Percentiles rank a stretch among this genome's conserved stretches.
Evolutionary conservation across 1,140 invertebrate species (phyloP).

Genomic region (Arctopsyche grandis): DNA sequence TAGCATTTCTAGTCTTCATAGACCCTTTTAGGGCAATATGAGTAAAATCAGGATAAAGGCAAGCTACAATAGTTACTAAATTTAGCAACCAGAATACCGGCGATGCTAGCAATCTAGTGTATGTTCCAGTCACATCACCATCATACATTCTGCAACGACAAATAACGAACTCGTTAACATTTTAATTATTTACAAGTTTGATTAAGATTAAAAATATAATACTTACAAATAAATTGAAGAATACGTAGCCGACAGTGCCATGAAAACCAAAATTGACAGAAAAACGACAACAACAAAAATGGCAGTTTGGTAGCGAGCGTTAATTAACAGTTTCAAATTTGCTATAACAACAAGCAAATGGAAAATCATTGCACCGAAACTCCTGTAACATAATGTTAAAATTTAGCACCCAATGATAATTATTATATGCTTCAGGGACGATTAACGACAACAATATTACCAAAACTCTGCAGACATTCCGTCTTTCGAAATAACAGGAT

Average conservation of each 20-base stretch:
- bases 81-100: conserved; percentile 72
- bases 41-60: not conserved
- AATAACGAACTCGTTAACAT: not conserved
- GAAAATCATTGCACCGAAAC: conserved; percentile 66
- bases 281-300: conserved; percentile 69
- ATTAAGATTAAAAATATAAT: conserved; percentile 36
- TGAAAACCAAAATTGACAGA: conserved; percentile 70
- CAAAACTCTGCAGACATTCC: conserved; percentile 62
- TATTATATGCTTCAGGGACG: too few species aligned
- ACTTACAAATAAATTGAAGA: conserved; percentile 71
- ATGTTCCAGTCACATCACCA: conserved; percentile 72
- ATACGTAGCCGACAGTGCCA: conserved; percentile 69
- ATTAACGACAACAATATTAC: conserved; percentile 54
- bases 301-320: conserved; percentile 73
- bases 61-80: conserved; percentile 65
- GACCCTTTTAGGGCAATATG: not conserved
- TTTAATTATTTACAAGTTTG: conserved; percentile 1
- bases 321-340: conserved; percentile 71
- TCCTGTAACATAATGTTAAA: conserved; percentile 58
- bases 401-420: not conserved
- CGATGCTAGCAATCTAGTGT: conserved; percentile 68
- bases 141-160: conserved; percentile 66
- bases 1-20: not conserved
- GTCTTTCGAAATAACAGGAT: conserved; percentile 59
- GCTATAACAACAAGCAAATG: conserved; percentile 65